Conservation (phyloP, 2,888 invertebrate species). For the Exocentrus adspersus region DNA sequence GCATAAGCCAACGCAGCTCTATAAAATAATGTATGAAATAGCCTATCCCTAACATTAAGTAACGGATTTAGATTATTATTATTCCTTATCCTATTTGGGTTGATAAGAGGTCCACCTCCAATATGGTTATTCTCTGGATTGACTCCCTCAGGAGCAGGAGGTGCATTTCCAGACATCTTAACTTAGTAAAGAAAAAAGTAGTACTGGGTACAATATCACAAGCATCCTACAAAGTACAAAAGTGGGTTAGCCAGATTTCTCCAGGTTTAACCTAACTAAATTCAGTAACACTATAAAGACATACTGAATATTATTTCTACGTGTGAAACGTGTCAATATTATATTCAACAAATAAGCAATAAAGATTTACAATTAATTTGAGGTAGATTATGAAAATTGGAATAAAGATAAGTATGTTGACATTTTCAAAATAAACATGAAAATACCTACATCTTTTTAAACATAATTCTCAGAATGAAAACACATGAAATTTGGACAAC, state of each 20-base stretch:
- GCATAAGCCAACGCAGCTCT: constrained; percentile 93
- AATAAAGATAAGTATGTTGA: constrained; percentile 11
- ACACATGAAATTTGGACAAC: neutral
- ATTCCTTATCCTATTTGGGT: constrained; percentile 67
- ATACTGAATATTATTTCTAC: neutral
- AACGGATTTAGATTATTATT: constrained; percentile 78
- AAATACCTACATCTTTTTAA: constrained; percentile 16
- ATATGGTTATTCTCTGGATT: constrained; percentile 59
- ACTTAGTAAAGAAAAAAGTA: constrained; percentile 3
- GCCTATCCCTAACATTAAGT: constrained; percentile 86
- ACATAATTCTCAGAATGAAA: no score
- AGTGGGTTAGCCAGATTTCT: constrained; percentile 11
- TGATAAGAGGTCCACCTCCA: constrained; percentile 67
- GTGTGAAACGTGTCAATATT: neutral
- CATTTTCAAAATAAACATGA: constrained; percentile 23
- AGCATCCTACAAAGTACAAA: constrained; percentile 31
- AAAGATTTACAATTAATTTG: constrained; percentile 40
- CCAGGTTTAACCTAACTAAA: constrained; percentile 17
- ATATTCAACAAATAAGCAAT: constrained; percentile 9
- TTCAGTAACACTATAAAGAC: neutral
- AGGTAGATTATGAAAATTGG: constrained; percentile 34
- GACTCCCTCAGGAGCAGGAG: constrained; percentile 46
- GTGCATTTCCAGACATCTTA: constrained; percentile 40
- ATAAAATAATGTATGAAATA: constrained; percentile 95
- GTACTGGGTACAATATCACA: no score